Conservation (phyloP, 2,888 invertebrate species). For the Ectemnius continuus region DNA sequence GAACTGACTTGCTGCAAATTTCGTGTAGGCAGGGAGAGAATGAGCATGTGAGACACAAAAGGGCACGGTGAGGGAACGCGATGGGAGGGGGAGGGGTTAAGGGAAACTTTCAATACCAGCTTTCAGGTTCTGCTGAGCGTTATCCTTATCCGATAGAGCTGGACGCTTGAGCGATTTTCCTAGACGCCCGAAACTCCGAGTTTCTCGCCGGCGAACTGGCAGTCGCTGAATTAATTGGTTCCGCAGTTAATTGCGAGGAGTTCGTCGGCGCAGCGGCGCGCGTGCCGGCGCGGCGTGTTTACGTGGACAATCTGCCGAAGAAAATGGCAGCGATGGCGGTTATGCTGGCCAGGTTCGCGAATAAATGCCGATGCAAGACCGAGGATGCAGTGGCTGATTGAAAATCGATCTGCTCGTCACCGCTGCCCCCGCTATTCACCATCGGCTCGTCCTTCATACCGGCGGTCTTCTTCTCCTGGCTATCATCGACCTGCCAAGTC, state of each 20-base stretch:
- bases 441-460: conserved; percentile 72
- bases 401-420: conserved; percentile 68
- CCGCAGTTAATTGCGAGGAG: conserved; percentile 13
- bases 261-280: no score
- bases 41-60: no score
- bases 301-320: conserved; percentile 63
- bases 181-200: no score
- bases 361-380: conserved; percentile 62
- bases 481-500: conserved; percentile 67
- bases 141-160: no score
- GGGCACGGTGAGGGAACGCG: no score
- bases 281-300: conserved; percentile 34
- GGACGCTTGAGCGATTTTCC: no score
- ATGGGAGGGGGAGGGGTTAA: no score
- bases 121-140: no score
- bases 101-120: no score
- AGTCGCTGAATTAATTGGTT: conserved; percentile 20
- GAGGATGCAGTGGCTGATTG: conserved; percentile 69
- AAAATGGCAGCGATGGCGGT: conserved; percentile 58
- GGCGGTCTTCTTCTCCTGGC: conserved; percentile 67
- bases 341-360: conserved; percentile 62
- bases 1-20: no score
- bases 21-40: no score
- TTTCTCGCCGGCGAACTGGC: background rate
- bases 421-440: conserved; percentile 64